Percentiles rank a stretch among this genome's conserved stretches.
Conservation (phyloP, 2,113 vertebrate species). For the Lasiurus cinereus region DNA sequence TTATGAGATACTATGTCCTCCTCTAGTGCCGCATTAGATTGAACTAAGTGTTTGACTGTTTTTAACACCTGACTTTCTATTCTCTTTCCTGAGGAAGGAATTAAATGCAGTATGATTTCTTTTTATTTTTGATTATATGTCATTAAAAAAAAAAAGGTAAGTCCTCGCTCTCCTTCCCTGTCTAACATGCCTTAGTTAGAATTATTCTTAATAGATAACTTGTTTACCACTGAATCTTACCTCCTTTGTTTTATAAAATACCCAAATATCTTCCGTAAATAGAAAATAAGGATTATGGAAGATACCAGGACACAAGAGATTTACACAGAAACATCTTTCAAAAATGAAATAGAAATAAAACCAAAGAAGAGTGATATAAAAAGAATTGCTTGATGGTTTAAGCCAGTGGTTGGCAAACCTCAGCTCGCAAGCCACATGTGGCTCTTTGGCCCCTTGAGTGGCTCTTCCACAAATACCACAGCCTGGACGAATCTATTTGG, state of each 20-base stretch:
- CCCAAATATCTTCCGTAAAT: not conserved
- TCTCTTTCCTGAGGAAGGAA: not conserved
- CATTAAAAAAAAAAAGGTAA: not conserved
- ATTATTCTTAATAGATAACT: constrained; percentile 38
- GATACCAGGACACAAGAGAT: not conserved
- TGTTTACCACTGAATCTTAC: not conserved
- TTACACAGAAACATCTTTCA: not conserved
- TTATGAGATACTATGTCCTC: not conserved
- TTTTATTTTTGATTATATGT: constrained; percentile 12
- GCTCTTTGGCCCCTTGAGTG: too few relatives aligned
- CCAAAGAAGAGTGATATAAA: not conserved
- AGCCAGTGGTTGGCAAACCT: not conserved
- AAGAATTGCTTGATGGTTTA: not conserved
- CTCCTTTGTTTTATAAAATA: not conserved
- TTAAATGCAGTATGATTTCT: not conserved
- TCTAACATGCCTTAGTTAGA: not conserved
- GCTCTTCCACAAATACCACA: too few relatives aligned
- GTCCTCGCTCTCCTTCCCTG: not conserved
- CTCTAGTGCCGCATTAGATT: not conserved
- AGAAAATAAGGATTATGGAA: not conserved
- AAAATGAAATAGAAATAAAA: not conserved
- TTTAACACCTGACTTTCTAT: constrained; percentile 34
- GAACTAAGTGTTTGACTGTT: not conserved
- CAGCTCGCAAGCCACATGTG: too few relatives aligned
- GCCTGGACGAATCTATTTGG: too few relatives aligned